phyloP scores from a whole-genome alignment of 2,113 vertebrate species.

The Saguinus imperator region DNA sequence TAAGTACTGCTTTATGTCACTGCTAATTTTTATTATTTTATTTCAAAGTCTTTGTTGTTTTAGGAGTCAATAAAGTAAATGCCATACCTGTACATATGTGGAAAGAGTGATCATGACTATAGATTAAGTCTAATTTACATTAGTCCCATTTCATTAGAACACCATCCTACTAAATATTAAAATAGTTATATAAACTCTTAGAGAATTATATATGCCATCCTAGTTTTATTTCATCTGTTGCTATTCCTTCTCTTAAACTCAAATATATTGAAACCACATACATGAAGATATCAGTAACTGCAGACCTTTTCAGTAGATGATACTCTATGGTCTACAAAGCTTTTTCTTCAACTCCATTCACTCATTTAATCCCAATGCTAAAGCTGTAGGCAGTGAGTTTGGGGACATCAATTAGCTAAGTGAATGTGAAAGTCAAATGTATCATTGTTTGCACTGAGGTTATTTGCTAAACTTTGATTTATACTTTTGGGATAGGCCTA shows the following conservation, averaged over 20 bases:
- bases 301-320: neutral
- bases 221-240: neutral
- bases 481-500: neutral
- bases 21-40: constrained; percentile 72
- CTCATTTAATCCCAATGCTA: neutral
- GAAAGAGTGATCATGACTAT: neutral
- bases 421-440: neutral
- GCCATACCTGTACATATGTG: neutral
- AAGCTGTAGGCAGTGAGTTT: neutral
- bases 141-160: constrained; percentile 46
- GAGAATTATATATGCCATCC: neutral
- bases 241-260: neutral
- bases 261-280: neutral
- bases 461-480: neutral
- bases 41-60: constrained; percentile 69
- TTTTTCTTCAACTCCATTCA: neutral
- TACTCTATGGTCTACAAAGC: neutral
- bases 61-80: constrained; percentile 54
- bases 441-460: neutral
- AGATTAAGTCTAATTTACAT: constrained; percentile 39
- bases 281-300: neutral
- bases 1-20: constrained; percentile 76
- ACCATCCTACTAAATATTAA: neutral
- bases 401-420: neutral
- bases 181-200: neutral